Percentiles rank a stretch among this genome's conserved stretches.
Conservation (phyloP, 92 coral and sea anemone genomes). For the Actinernus sp. region DNA sequence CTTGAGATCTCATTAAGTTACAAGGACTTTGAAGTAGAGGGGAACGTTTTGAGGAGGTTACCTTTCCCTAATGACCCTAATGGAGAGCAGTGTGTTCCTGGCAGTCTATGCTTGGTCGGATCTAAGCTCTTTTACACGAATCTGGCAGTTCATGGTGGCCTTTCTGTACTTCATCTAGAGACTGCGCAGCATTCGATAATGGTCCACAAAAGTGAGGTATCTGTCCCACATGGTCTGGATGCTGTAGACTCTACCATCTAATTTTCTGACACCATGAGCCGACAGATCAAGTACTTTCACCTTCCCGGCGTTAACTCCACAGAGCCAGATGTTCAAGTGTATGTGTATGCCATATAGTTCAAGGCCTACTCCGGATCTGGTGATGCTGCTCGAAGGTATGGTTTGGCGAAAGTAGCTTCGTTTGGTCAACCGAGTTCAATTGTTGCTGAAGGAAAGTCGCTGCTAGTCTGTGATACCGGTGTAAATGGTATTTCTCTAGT, state of each 20-base stretch:
- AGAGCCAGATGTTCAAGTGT: constrained; percentile 4
- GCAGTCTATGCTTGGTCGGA: constrained; percentile 7
- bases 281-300: constrained; percentile 8
- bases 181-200: constrained; percentile 16
- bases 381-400: constrained; percentile 5
- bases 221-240: constrained; percentile 32
- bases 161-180: constrained; percentile 29
- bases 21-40: constrained; percentile 26
- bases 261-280: constrained; percentile 12
- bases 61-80: constrained; percentile 25
- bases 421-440: constrained; percentile 24
- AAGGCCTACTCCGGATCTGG: constrained; percentile 26
- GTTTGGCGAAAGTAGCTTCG: constrained; percentile 12
- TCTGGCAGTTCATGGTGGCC: constrained; percentile 14
- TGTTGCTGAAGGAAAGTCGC: constrained; percentile 21
- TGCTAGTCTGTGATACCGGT: constrained; percentile 13
- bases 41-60: constrained; percentile 24
- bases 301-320: too few relatives aligned
- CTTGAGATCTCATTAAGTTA: constrained; percentile 29
- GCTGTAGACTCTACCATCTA: constrained; percentile 23
- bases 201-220: constrained; percentile 1
- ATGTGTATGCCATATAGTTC: too few relatives aligned
- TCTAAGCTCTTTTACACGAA: constrained; percentile 16
- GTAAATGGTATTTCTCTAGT: constrained; percentile 17
- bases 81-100: constrained; percentile 21